Evolutionary conservation across 2,113 vertebrate species (phyloP), one percentile per base, ranked within the genome.

Genomic region (Anolis carolinensis): DNA sequence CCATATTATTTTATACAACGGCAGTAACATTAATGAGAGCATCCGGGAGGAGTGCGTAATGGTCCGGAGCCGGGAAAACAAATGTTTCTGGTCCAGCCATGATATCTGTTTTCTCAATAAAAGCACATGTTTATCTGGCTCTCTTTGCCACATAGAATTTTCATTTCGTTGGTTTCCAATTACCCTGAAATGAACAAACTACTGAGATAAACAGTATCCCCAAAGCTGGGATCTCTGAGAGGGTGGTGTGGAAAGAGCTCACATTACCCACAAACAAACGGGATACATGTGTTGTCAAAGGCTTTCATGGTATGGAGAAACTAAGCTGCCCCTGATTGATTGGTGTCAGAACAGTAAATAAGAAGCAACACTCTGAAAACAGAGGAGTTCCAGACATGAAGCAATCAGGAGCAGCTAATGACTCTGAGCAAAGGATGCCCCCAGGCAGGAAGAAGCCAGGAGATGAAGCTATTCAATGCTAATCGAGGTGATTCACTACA

Each of bases 1-100:
- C 20, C 67, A 87, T 48, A 79, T 86, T 90, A 86, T 79, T 90
- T 94, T 89, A 67, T 88, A 87, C 34, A 89, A 84, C 4, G 84
- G 36, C 73, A 86, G 32, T 85, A 92, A 83, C 3, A 8, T 81
- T 87, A 91, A 90, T 72, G 34, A 72, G 88, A 79, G 88, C 27
- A 82, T 73, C 84, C 32, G 11, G 82, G 59, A 87, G 63, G 73
- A 88, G 44, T 2, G 34, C 8, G 80, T 86, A 89, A 91, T 30
- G 18, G 79, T 11, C 50, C 68, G 48, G 55, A 50, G 36, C 7
- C 85, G 82, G 11, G 52, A 88, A 79, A 95, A 90, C 44, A 90
- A 81, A 87, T 18, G n/a, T 25, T 44, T 72, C 77, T 75, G 34
- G 39, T 83, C 83, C 87, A 72, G 10, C 9, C 83, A 9, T 79